Evolutionary conservation across 2,113 vertebrate species (phyloP), one percentile per base, ranked within the genome.

Genomic region (Verasper variegatus): DNA sequence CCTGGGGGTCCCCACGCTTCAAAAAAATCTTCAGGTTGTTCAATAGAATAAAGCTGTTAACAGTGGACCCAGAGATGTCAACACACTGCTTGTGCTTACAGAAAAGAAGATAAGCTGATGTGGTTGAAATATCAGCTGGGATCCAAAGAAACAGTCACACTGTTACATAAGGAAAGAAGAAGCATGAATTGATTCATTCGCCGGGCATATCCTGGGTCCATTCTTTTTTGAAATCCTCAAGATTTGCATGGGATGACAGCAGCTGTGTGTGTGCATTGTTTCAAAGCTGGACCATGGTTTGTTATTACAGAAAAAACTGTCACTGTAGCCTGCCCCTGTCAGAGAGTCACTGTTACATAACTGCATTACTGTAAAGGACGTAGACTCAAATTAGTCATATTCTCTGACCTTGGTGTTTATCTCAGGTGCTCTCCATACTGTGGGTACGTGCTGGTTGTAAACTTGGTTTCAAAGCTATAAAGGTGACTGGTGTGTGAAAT

Each of bases 401-500:
- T 74, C 26, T 57, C 10, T 37, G 51, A 59, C 65, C 54, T 62
- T 79, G 42, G 5, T 45, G 51, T 81, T 75, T 9, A 78, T 80
- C 58, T 81, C 59, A 66, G 68, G 40, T 49, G 63, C 21, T 35
- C 74, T 73, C 35, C 10, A 26, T 51, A 17, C 64, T 68, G n/a
- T 71, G 4, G 31, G 77, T 47, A 8, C 12, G 2, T 45, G 11
- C 35, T 49, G 58, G 55, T 62, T 49, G 58, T 85, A 69, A 31
- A 84, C 35, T 55, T 45, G 47, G 49, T 55, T 42, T 31, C 31
- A 31, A 7, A 72, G 76, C 58, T 59, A 72, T 89, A 81, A 87
- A 81, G 59, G 31, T 56, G 67, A 86, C 67, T 74, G 60, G 61
- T 78, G 77, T 68, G 73, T 82, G 68, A 86, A 81, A 88, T 83